Base-by-base conservation (phyloP, 2,113 vertebrate genomes). In the Irena cyanogastra region DNA sequence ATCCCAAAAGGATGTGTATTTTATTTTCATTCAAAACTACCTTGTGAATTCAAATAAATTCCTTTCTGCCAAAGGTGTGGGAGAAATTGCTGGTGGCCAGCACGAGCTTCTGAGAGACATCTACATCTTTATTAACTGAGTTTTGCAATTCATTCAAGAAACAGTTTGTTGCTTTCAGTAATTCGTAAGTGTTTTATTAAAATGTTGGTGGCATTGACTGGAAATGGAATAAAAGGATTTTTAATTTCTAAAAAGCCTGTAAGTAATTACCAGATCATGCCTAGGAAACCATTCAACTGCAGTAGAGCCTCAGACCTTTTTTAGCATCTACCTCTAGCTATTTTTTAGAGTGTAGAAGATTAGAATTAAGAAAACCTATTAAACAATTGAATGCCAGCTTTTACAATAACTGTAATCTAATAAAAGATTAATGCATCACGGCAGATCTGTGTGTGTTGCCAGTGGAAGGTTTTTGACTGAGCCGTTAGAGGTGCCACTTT, bases 331-430 rank as follows among this genome's bases (percentile, higher is more conserved):
- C 74, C 76, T 93, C 86, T 75, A 78, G 80, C 72, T 96, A 87
- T 95, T 97, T 91, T 75, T 90, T 92, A 87, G 70, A 84, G 68
- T 86, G 50, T 52, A 68, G 91, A 74, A 93, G 79, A 97, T 70
- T 79, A 64, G 77, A 95, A 95, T 96, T 95, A 97, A 85, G 93
- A 93, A 97, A 97, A 93, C 85, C 89, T 94, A 37, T 90, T 84
- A 95, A 95, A 87, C 61, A 90, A 57, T 17, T 89, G 79, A 89
- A 84, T 88, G 77, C 23, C 57, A 91, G 70, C 74, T 95, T 95
- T 96, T 92, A 93, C 93, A 95, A 88, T 92, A 96, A 77, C 94
- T 71, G 27, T 97, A 91, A 96, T 96, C 95, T 96, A 95, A 97
- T 96, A 90, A 68, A 97, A 96, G 89, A 97, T 96, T 96, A 96